These are phyloP conservation scores for Spermophilus dauricus DNA, from an alignment of 2,113 vertebrate genomes.

Conservation along the genomic window DNA sequence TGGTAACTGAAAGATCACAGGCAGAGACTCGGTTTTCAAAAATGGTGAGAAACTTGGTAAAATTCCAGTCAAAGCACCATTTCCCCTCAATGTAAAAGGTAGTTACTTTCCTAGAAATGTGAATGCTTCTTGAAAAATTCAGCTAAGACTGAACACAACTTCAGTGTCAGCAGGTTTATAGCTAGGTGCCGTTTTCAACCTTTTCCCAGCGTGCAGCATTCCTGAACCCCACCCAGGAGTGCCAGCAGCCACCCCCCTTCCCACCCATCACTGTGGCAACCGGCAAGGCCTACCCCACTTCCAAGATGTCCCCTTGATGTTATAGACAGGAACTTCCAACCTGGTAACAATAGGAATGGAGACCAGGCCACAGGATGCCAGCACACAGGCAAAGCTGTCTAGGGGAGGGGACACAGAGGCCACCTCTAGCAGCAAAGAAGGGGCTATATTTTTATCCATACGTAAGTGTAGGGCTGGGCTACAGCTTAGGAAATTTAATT, in stretches of 20 bases:
- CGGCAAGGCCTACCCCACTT: not conserved
- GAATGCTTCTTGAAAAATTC: not conserved
- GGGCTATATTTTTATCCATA: too few relatives aligned
- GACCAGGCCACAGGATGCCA: not conserved
- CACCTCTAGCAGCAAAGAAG: not conserved
- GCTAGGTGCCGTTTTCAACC: too few relatives aligned
- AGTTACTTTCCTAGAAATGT: not conserved
- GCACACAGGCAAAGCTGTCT: not conserved
- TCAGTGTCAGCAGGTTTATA: not conserved
- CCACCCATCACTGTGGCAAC: not conserved
- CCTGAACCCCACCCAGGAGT: not conserved
- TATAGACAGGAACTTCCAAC: not conserved
- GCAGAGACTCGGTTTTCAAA: conserved; percentile 33
- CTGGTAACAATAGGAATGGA: not conserved
- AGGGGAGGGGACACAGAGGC: not conserved
- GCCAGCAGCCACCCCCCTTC: too few relatives aligned
- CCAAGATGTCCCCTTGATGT: not conserved
- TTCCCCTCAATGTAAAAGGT: not conserved
- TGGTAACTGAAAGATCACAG: conserved; percentile 16
- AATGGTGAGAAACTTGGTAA: not conserved
- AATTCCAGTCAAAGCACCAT: not conserved
- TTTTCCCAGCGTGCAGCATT: not conserved
- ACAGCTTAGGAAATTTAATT: too few relatives aligned
- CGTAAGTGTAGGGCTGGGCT: too few relatives aligned
- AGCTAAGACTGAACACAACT: not conserved